These are phyloP conservation scores for Cliona cf. orientalis DNA, from an alignment of 37 sponge, comb jelly and placozoan genomes.

Conservation along the genomic window DNA sequence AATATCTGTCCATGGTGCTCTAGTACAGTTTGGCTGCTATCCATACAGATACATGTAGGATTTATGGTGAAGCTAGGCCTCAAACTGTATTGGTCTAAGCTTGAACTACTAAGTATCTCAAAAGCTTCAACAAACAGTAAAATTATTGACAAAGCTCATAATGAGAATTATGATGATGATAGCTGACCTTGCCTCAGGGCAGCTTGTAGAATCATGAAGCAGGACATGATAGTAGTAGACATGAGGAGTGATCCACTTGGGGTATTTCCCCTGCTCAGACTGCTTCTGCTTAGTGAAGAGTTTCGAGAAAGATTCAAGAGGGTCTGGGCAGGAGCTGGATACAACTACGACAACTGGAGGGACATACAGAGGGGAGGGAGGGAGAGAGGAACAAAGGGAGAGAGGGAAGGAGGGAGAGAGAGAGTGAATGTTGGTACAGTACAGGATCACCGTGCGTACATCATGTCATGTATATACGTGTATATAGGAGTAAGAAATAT, in stretches of 20 bases:
- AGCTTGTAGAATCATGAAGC: conserved; percentile 62
- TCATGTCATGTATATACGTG: too few relatives aligned
- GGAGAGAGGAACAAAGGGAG: conserved; percentile 24
- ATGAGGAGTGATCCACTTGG: conserved; percentile 79
- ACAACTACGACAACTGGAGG: conserved; percentile 78
- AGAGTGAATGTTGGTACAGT: not conserved
- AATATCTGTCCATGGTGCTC: too few relatives aligned
- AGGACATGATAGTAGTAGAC: conserved; percentile 71
- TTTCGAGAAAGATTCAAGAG: conserved; percentile 65
- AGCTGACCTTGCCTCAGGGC: conserved; percentile 38
- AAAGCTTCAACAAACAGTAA: not conserved
- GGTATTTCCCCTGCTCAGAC: conserved; percentile 48
- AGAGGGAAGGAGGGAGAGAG: conserved; percentile 1
- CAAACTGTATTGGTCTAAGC: too few relatives aligned
- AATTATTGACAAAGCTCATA: not conserved
- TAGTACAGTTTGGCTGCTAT: too few relatives aligned
- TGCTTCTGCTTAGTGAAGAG: conserved; percentile 61
- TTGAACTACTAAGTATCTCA: too few relatives aligned
- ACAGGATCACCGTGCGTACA: too few relatives aligned
- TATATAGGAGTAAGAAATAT: too few relatives aligned
- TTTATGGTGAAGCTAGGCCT: too few relatives aligned
- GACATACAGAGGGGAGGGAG: not conserved
- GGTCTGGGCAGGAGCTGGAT: conserved; percentile 53
- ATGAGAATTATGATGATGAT: not conserved
- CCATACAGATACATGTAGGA: too few relatives aligned